Conservation (phyloP, 2,797 vertebrate species). For the Scolopax bukidnonensis region DNA sequence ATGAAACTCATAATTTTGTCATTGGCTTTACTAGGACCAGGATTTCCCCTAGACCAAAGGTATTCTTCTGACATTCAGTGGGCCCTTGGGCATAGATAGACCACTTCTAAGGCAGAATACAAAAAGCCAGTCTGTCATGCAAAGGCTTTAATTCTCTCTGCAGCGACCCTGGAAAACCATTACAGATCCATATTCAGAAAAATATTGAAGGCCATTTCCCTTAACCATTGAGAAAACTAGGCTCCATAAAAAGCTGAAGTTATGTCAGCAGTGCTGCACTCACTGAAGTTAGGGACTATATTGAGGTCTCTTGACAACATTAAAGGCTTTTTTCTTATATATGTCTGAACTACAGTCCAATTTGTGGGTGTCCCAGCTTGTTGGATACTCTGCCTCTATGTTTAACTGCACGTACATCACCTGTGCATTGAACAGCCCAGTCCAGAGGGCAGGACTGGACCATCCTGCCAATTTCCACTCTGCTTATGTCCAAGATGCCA, state of each 20-base stretch:
- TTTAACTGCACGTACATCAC: neutral
- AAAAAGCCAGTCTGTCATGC: neutral
- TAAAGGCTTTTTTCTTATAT: neutral
- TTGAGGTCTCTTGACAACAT: neutral
- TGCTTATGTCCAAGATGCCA: neutral
- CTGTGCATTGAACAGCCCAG: neutral
- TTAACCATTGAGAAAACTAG: neutral
- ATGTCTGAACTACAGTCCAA: neutral
- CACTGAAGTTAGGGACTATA: neutral
- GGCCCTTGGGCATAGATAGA: neutral
- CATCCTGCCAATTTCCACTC: neutral
- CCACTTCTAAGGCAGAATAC: neutral
- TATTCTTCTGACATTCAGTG: neutral
- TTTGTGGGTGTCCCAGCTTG: neutral
- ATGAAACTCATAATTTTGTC: conserved; percentile 8
- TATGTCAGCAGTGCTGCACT: neutral
- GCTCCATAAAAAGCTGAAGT: conserved; percentile 5
- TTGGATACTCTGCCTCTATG: neutral
- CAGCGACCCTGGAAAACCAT: neutral
- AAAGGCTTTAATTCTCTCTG: neutral
- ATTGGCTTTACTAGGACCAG: neutral
- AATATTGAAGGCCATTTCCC: neutral
- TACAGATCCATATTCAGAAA: neutral
- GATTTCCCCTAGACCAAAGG: neutral
- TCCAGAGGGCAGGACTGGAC: neutral